A percentile compares a stretch with the other conserved stretches of the same genome.
Conservation (phyloP, 2,797 vertebrate species). For the Sebastes steindachneri region DNA sequence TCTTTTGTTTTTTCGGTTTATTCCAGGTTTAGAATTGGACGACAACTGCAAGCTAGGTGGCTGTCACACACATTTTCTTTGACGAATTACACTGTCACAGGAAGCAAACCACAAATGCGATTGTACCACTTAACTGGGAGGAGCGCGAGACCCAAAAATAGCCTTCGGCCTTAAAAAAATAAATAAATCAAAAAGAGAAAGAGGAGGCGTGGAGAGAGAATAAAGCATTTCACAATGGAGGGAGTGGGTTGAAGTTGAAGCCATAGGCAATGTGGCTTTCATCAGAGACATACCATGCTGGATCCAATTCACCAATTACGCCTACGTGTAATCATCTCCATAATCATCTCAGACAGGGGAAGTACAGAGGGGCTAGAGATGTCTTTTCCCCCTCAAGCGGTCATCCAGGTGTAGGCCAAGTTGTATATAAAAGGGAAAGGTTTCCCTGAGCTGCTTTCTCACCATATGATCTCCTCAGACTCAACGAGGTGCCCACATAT, state of each 20-base stretch:
- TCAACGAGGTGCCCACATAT: conserved; percentile 39
- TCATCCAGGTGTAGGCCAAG: conserved; percentile 59
- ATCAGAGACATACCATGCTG: conserved; percentile 68
- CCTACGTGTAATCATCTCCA: conserved; percentile 51
- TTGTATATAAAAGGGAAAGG: not conserved
- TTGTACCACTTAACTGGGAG: conserved; percentile 57
- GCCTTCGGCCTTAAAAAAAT: conserved; percentile 36
- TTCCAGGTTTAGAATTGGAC: conserved; percentile 34
- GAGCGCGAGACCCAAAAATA: conserved; percentile 68
- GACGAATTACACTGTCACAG: conserved; percentile 63
- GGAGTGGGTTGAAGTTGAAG: conserved; percentile 63
- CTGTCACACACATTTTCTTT: conserved; percentile 58
- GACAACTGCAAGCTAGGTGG: conserved; percentile 40
- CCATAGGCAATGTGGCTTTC: conserved; percentile 77
- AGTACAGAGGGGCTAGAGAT: conserved; percentile 33
- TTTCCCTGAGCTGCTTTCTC: conserved; percentile 54
- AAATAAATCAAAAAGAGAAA: conserved; percentile 36
- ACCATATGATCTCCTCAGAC: conserved; percentile 42
- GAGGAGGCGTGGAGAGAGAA: conserved; percentile 38
- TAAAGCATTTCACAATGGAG: conserved; percentile 68
- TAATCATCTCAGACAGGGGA: conserved; percentile 50
- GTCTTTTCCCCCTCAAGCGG: conserved; percentile 35
- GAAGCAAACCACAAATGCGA: conserved; percentile 60
- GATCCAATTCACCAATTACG: conserved; percentile 65
- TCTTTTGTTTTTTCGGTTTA: conserved; percentile 7